Conservation (phyloP, 1,140 invertebrate genomes). For the Ceratina calcarata region DNA sequence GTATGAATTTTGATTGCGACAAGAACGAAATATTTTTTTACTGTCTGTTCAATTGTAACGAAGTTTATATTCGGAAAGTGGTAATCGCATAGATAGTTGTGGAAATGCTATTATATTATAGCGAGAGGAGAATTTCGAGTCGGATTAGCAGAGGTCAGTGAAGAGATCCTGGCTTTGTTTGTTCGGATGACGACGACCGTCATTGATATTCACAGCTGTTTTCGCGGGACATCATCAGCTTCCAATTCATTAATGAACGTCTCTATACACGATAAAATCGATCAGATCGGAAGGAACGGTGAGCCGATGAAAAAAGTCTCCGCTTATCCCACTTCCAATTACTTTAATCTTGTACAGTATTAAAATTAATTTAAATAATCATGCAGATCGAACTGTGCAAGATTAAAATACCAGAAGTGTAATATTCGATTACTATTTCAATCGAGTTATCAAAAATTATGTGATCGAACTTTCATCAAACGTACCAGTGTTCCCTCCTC, state of each 20-base stretch:
- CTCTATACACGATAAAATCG: neutral
- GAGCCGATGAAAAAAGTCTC: too few relatives aligned
- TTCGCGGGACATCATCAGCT: conserved; percentile 24
- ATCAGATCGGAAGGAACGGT: neutral
- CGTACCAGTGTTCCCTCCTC: neutral
- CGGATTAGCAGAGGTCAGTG: conserved; percentile 55
- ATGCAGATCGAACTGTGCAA: too few relatives aligned
- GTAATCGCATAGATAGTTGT: neutral
- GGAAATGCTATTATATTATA: neutral
- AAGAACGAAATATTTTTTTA: too few relatives aligned
- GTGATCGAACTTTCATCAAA: neutral
- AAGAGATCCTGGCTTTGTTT: conserved; percentile 56
- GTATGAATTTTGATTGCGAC: too few relatives aligned
- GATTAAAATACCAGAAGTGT: too few relatives aligned
- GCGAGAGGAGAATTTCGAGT: conserved; percentile 30
- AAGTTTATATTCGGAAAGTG: too few relatives aligned
- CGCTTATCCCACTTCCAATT: too few relatives aligned
- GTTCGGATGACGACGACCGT: conserved; percentile 59
- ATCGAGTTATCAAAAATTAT: too few relatives aligned
- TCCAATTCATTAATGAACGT: conserved; percentile 48
- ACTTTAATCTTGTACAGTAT: too few relatives aligned
- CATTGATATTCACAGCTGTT: conserved; percentile 55
- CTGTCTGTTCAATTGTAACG: too few relatives aligned
- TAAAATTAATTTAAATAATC: too few relatives aligned
- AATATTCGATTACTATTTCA: too few relatives aligned